phyloP scores from a whole-genome alignment of 2,113 vertebrate species.

The Centrocercus urophasianus region DNA sequence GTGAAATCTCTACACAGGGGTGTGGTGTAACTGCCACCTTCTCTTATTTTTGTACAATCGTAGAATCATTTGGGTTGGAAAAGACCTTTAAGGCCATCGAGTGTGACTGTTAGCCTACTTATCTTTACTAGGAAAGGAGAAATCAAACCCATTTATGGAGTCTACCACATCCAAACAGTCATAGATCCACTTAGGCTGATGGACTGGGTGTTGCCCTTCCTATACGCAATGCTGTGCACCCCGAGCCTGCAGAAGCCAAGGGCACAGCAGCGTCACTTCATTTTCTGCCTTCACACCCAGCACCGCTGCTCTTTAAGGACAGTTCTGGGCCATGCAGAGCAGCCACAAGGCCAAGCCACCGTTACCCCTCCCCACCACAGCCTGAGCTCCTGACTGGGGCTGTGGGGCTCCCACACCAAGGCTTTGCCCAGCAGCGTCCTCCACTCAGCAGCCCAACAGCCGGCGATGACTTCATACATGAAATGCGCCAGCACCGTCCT shows the following conservation, averaged over 20 bases:
- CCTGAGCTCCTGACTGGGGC: conserved; percentile 62
- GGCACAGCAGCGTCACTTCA: too few species aligned
- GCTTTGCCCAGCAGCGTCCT: conserved; percentile 21
- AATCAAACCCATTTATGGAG: background rate
- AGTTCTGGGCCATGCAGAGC: background rate
- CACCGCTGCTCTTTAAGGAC: background rate
- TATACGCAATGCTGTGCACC: background rate
- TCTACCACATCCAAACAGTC: fast-evolving
- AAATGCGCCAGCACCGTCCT: conserved; percentile 59
- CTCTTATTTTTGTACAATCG: background rate
- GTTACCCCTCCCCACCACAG: conserved; percentile 11
- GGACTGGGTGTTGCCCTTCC: background rate
- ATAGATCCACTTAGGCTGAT: background rate
- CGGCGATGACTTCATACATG: conserved; percentile 63
- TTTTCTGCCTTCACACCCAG: background rate
- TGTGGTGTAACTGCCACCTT: background rate
- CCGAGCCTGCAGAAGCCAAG: background rate
- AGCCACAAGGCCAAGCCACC: background rate
- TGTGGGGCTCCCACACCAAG: background rate
- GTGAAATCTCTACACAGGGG: fast-evolving
- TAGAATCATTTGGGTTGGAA: background rate
- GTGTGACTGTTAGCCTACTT: background rate
- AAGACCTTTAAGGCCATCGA: background rate
- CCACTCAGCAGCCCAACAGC: background rate
- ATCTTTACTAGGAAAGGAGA: background rate